Evolutionary conservation across 1,140 invertebrate genomes (phyloP).

Genomic region (Trachymyrmex septentrionalis): DNA sequence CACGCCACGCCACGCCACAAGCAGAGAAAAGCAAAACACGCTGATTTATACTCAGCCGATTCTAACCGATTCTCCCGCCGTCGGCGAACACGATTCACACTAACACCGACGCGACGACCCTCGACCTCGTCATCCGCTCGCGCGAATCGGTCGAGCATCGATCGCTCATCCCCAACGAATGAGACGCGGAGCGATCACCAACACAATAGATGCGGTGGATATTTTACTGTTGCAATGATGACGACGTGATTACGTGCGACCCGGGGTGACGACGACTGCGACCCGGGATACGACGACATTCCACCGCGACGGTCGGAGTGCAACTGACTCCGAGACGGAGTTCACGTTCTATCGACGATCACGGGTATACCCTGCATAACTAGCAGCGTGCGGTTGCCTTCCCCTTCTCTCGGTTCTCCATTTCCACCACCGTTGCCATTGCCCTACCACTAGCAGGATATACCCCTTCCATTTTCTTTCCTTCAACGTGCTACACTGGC

Average conservation of each 20-base stretch:
- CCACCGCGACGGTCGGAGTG: constrained; percentile 72
- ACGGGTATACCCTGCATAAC: constrained; percentile 73
- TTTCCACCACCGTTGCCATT: constrained; percentile 6
- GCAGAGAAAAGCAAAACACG: not conserved
- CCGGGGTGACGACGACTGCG: not conserved
- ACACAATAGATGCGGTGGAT: constrained; percentile 40
- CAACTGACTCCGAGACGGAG: constrained; percentile 74
- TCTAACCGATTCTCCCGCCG: not conserved
- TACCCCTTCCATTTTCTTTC: constrained; percentile 25
- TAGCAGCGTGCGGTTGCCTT: constrained; percentile 69
- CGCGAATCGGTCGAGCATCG: constrained; percentile 35
- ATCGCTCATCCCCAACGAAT: constrained; percentile 58
- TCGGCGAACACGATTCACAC: constrained; percentile 46
- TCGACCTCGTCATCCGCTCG: constrained; percentile 32
- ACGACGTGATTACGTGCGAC: constrained; percentile 8
- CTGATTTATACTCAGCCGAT: not conserved
- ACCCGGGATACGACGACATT: constrained; percentile 57
- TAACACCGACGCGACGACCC: constrained; percentile 22
- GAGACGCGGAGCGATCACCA: not conserved
- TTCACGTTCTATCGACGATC: constrained; percentile 75
- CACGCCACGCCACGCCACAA: constrained; percentile 6
- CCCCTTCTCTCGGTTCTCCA: constrained; percentile 38
- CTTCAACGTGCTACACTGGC: constrained; percentile 32
- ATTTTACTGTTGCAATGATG: not conserved
- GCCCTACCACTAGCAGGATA: constrained; percentile 16